Evolutionary conservation across 1,140 invertebrate species (phyloP).

Genomic region (Marisa cornuarietis): DNA sequence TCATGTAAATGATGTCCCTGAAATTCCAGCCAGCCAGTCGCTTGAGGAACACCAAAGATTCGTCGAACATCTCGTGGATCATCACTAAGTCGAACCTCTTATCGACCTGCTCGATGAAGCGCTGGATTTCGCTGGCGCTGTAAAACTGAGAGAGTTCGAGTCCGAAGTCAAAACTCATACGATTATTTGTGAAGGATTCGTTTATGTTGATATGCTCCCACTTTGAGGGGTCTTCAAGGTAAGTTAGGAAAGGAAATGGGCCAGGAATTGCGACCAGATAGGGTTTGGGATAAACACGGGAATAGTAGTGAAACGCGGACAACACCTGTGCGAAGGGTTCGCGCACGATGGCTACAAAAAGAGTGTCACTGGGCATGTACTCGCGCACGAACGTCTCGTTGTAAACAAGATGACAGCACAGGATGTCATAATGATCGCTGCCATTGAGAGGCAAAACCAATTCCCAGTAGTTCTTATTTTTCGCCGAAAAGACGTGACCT

Average conservation of each 20-base stretch:
- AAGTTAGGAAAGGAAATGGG: conserved; percentile 14
- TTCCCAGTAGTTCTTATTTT: not conserved
- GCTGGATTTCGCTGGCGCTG: conserved; percentile 10
- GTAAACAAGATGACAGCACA: conserved; percentile 44
- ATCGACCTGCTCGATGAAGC: conserved; percentile 31
- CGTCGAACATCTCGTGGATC: conserved; percentile 69
- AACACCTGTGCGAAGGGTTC: conserved; percentile 40
- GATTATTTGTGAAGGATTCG: conserved; percentile 40
- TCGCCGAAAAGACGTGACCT: conserved; percentile 11
- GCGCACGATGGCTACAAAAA: conserved; percentile 44
- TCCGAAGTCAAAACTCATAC: conserved; percentile 48
- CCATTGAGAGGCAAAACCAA: not conserved
- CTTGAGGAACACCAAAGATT: conserved; percentile 68
- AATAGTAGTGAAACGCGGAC: conserved; percentile 44
- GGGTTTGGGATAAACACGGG: conserved; percentile 7
- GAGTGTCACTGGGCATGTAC: conserved; percentile 38
- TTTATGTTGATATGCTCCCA: conserved; percentile 20
- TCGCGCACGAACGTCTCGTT: conserved; percentile 25
- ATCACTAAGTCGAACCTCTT: conserved; percentile 68
- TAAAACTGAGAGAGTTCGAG: conserved; percentile 11
- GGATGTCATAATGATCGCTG: conserved; percentile 26
- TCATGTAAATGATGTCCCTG: conserved; percentile 61
- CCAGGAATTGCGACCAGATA: conserved; percentile 26
- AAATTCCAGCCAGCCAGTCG: conserved; percentile 68
- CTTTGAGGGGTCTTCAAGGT: conserved; percentile 33